A percentile compares a stretch with the other conserved stretches of the same genome.
These are phyloP conservation scores for Acrocera orbiculus DNA, from an alignment of 2,888 invertebrate species.

Conservation along the genomic window DNA sequence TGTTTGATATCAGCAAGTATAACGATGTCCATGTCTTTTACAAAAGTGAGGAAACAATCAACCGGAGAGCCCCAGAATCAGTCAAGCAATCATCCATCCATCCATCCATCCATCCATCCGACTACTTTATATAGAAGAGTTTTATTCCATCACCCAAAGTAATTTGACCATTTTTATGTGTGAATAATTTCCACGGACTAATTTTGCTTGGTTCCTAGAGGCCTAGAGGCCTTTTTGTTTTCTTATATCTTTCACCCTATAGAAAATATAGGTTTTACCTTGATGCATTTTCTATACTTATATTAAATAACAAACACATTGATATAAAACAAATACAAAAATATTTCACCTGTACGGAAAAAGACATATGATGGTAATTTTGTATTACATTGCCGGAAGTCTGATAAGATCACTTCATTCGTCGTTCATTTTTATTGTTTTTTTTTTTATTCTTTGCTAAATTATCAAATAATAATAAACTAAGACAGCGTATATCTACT, in stretches of 20 bases:
- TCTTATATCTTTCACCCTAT: background rate
- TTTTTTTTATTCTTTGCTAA: constrained; percentile 2
- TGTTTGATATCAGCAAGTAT: constrained; percentile 1
- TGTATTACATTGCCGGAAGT: constrained; percentile 11
- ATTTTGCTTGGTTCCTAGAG: constrained; percentile 8
- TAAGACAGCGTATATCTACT: constrained; percentile 1
- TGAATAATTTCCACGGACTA: constrained; percentile 13
- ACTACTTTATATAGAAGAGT: background rate
- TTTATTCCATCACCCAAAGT: constrained; percentile 4
- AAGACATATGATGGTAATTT: constrained; percentile 5
- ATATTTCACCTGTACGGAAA: constrained; percentile 1
- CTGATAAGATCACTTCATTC: constrained; percentile 8
- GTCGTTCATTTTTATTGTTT: background rate
- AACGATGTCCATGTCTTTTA: constrained; percentile 1
- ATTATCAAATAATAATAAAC: constrained; percentile 10
- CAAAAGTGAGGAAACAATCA: constrained; percentile 6
- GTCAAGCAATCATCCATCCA: constrained; percentile 11
- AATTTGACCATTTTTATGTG: constrained; percentile 11
- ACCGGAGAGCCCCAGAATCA: constrained; percentile 7
- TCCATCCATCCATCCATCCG: background rate
- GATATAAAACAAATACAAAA: background rate
- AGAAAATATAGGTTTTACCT: too few species aligned
- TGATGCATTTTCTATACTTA: background rate
- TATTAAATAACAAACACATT: background rate
- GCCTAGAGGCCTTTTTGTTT: background rate